Evolutionary conservation across 1,140 invertebrate genomes (phyloP).

Genomic region (Caenorhabditis elegans): WBcel235 BX284606.5:6919501-6920000

Average conservation of each 20-base stretch:
- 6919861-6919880: not conserved
- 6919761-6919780: constrained; percentile 1
- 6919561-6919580: no score
- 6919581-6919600: not conserved
- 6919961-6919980: constrained; percentile 17
- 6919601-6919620: not conserved
- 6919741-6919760: not conserved
- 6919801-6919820: not conserved
- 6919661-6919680: not conserved
- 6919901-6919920: constrained; percentile 5
- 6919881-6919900: not conserved
- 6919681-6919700: not conserved
- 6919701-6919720: not conserved
- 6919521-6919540: not conserved
- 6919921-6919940: not conserved
- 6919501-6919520: constrained; percentile 14
- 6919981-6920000: not conserved
- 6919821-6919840: not conserved
- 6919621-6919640: not conserved
- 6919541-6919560: not conserved
- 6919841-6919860: not conserved
- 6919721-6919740: not conserved
- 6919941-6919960: constrained; percentile 5
- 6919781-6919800: not conserved
- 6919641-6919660: not conserved